phyloP scores from a whole-genome alignment of 2,888 invertebrate species.

The Heliconius ethilla region DNA sequence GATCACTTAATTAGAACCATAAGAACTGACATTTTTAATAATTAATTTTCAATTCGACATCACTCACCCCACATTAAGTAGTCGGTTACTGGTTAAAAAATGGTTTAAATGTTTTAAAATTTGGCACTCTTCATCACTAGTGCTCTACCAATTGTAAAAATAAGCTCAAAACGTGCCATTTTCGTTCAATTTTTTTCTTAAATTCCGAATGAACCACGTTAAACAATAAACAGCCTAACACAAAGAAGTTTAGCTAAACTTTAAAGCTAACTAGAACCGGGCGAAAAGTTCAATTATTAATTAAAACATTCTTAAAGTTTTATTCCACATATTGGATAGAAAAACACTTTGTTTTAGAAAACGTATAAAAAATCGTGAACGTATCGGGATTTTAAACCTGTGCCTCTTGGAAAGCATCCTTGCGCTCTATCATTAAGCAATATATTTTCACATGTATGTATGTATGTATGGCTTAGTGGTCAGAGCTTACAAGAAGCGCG shows the following conservation, averaged over 20 bases:
- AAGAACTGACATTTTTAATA: constrained; percentile 18
- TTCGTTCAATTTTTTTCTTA: neutral
- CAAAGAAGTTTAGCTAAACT: constrained; percentile 4
- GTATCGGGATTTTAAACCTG: neutral
- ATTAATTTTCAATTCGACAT: constrained; percentile 13
- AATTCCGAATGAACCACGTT: constrained; percentile 23
- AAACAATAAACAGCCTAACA: constrained; percentile 17
- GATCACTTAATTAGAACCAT: constrained; percentile 32
- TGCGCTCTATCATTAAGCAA: neutral
- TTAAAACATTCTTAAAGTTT: neutral
- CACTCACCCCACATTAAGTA: constrained; percentile 30
- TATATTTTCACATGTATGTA: neutral
- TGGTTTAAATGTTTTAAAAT: constrained; percentile 34
- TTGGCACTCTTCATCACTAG: constrained; percentile 39
- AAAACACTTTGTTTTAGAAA: neutral
- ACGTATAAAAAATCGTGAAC: neutral
- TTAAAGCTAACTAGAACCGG: neutral
- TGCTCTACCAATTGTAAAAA: constrained; percentile 26
- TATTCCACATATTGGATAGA: neutral
- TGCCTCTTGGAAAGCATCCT: neutral
- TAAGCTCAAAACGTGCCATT: constrained; percentile 37
- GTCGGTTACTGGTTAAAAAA: constrained; percentile 27
- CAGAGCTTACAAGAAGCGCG: neutral
- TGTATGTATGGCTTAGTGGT: neutral
- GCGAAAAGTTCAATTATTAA: constrained; percentile 5